A percentile compares a stretch with the other conserved stretches of the same genome.
These are phyloP conservation scores for Spodoptera frugiperda DNA, from an alignment of 1,140 invertebrate species.

Conservation along the genomic window DNA sequence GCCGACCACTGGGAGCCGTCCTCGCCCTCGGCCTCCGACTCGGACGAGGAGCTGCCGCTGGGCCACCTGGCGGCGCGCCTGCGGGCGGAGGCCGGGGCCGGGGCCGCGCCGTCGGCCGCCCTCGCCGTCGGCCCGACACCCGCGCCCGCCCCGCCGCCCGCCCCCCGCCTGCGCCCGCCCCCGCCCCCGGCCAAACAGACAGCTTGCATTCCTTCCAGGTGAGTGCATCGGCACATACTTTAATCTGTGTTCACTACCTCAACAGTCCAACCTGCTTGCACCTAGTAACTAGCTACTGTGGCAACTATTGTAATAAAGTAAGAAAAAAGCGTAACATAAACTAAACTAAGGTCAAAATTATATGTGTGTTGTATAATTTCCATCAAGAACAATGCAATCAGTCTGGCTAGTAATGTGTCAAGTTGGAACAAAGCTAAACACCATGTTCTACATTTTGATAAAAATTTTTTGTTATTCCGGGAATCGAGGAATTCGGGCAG, in stretches of 20 bases:
- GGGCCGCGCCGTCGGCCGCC: constrained; percentile 22
- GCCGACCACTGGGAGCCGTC: constrained; percentile 54
- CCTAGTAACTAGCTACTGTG: too few relatives aligned
- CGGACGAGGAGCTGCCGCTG: constrained; percentile 75
- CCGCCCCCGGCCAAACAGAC: not conserved
- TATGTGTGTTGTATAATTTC: too few relatives aligned
- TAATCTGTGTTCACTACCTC: not conserved
- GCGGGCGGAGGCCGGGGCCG: constrained; percentile 53
- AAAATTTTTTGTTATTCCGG: too few relatives aligned
- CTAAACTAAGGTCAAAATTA: too few relatives aligned
- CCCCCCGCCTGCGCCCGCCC: not conserved
- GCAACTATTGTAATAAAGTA: too few relatives aligned
- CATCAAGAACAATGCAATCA: too few relatives aligned
- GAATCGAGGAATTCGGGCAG: too few relatives aligned
- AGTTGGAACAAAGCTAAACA: too few relatives aligned
- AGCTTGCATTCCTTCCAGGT: constrained; percentile 10
- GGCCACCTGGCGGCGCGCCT: constrained; percentile 67
- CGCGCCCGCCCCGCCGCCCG: not conserved
- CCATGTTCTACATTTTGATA: too few relatives aligned
- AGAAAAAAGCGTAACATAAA: too few relatives aligned
- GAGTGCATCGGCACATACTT: not conserved
- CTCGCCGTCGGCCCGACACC: not conserved
- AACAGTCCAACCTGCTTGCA: not conserved
- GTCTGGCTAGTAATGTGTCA: too few relatives aligned
- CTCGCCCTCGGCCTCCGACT: constrained; percentile 68